A percentile compares a stretch with the other conserved stretches of the same genome.
These are phyloP conservation scores for Bombyx mori DNA, from an alignment of 1,140 invertebrate species.

Conservation along the genomic window ASM3026992v2 NC_085118.1:2939001-2939500, in stretches of 20 bases:
- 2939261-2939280: slow-evolving; percentile 73
- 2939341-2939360: slow-evolving; percentile 74
- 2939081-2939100: not conserved
- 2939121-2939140: slow-evolving; percentile 85
- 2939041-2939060: too few relatives aligned
- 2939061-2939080: too few relatives aligned
- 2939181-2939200: slow-evolving; percentile 81
- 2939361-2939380: slow-evolving; percentile 74
- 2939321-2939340: slow-evolving; percentile 71
- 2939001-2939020: too few relatives aligned
- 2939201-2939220: slow-evolving; percentile 77
- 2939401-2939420: slow-evolving; percentile 74
- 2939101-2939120: slow-evolving; percentile 57
- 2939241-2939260: slow-evolving; percentile 71
- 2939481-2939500: slow-evolving; percentile 73
- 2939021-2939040: too few relatives aligned
- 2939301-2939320: slow-evolving; percentile 74
- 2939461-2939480: slow-evolving; percentile 73
- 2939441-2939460: slow-evolving; percentile 38
- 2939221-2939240: slow-evolving; percentile 77
- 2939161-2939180: slow-evolving; percentile 74
- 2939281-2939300: slow-evolving; percentile 70
- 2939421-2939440: slow-evolving; percentile 72
- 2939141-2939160: slow-evolving; percentile 90
- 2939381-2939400: slow-evolving; percentile 78